A percentile compares a stretch with the other conserved stretches of the same genome.
These are phyloP conservation scores for Hypomesus transpacificus DNA, from an alignment of 2,113 vertebrate genomes.

Conservation along the genomic window DNA sequence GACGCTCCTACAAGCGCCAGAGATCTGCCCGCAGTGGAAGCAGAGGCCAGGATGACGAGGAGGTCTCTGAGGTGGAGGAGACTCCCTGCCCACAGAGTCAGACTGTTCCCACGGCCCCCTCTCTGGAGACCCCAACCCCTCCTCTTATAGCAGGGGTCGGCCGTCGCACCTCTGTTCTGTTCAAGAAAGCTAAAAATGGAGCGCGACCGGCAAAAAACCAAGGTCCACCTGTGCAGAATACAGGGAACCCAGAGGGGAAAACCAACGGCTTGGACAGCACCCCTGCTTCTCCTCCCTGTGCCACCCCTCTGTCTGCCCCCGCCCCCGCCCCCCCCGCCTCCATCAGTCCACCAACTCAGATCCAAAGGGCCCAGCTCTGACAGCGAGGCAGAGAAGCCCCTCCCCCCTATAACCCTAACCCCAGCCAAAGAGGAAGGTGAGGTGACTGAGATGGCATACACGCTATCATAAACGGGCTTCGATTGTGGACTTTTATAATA, in stretches of 20 bases:
- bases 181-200: slow-evolving; percentile 93
- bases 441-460: background rate
- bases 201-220: slow-evolving; percentile 73
- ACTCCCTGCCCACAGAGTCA: slow-evolving; percentile 70
- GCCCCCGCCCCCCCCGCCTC: slow-evolving; percentile 13
- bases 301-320: slow-evolving; percentile 42
- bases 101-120: slow-evolving; percentile 70
- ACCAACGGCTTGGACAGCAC: slow-evolving; percentile 56
- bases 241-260: slow-evolving; percentile 64
- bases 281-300: slow-evolving; percentile 19
- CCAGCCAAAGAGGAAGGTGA: slow-evolving; percentile 68
- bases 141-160: slow-evolving; percentile 74
- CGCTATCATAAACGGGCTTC: background rate
- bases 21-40: slow-evolving; percentile 72
- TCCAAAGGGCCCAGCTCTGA: slow-evolving; percentile 73
- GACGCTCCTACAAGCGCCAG: slow-evolving; percentile 76
- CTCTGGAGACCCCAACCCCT: slow-evolving; percentile 64
- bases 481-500: background rate
- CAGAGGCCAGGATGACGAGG: slow-evolving; percentile 74
- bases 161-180: slow-evolving; percentile 85
- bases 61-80: slow-evolving; percentile 60
- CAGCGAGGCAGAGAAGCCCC: slow-evolving; percentile 73
- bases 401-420: slow-evolving; percentile 19
- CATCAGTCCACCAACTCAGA: slow-evolving; percentile 61
- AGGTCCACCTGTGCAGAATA: slow-evolving; percentile 72